Evolutionary conservation across 1,140 invertebrate species (phyloP).

Genomic region (Drosophila littoralis): DNA sequence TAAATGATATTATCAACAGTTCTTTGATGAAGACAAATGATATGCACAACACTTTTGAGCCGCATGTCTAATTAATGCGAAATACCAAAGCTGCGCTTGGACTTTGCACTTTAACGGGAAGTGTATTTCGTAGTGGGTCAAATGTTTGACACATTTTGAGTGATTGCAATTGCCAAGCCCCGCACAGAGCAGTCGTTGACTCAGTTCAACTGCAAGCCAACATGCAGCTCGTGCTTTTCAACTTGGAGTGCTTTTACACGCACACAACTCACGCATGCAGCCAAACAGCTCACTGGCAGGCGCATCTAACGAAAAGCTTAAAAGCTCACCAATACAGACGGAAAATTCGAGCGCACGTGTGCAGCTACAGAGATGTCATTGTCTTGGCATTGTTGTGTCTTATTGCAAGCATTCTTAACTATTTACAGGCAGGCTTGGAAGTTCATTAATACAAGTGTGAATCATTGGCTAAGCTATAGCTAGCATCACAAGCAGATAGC

Average conservation of each 20-base stretch:
- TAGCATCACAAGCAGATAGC: too few relatives aligned
- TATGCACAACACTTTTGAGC: conserved; percentile 45
- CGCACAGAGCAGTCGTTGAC: neutral
- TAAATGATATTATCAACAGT: conserved; percentile 72
- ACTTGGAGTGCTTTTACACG: too few relatives aligned
- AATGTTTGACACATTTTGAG: conserved; percentile 15
- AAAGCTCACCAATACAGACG: neutral
- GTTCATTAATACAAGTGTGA: too few relatives aligned
- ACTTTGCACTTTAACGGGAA: conserved; percentile 66
- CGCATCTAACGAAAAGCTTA: neutral
- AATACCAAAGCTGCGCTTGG: conserved; percentile 58
- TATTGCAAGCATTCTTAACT: too few relatives aligned
- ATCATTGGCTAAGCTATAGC: too few relatives aligned
- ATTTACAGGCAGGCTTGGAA: too few relatives aligned
- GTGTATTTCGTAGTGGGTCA: conserved; percentile 62
- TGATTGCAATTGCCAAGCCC: conserved; percentile 3
- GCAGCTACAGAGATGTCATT: neutral
- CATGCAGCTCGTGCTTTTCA: neutral
- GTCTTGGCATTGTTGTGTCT: too few relatives aligned
- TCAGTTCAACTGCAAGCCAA: neutral
- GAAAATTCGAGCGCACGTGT: neutral
- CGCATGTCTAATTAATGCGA: conserved; percentile 67
- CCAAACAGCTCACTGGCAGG: too few relatives aligned
- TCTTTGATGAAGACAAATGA: conserved; percentile 79
- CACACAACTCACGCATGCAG: neutral